Conservation (phyloP, 2,888 invertebrate genomes). For the Caenorhabditis doughertyi region DNA sequence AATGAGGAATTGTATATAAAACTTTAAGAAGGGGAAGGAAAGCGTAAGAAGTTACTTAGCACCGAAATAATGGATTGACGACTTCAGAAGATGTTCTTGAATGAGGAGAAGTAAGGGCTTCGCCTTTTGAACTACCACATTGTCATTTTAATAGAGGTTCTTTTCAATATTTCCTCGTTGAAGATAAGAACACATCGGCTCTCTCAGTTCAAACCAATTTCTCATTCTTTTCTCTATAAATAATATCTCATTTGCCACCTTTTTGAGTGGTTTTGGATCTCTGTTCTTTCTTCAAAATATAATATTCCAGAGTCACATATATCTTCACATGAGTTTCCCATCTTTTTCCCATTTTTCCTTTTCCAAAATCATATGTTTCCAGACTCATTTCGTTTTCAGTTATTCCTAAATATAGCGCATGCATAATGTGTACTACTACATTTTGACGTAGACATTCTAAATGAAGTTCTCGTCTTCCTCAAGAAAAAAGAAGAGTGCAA, state of each 20-base stretch:
- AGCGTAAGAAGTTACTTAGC: no score
- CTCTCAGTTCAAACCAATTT: no score
- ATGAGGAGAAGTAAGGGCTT: no score
- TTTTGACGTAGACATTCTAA: slow-evolving; percentile 57
- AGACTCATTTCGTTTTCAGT: slow-evolving; percentile 33
- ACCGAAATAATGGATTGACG: no score
- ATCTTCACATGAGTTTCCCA: background rate
- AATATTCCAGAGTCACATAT: slow-evolving; percentile 21
- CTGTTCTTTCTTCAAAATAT: slow-evolving; percentile 17
- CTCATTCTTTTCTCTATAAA: background rate
- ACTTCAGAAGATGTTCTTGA: no score
- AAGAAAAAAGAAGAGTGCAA: slow-evolving; percentile 26
- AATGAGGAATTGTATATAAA: background rate
- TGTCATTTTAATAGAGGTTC: no score
- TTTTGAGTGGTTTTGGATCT: slow-evolving; percentile 24
- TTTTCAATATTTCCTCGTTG: no score
- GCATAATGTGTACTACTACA: slow-evolving; percentile 40
- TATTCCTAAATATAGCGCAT: slow-evolving; percentile 46
- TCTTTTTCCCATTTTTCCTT: background rate
- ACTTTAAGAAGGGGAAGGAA: background rate
- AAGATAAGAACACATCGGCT: no score
- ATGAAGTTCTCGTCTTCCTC: slow-evolving; percentile 31
- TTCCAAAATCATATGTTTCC: slow-evolving; percentile 44
- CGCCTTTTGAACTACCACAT: no score
- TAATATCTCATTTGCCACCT: background rate